Evolutionary conservation across 2,888 invertebrate genomes (phyloP).

Genomic region (Neoaliturus tenellus): DNA sequence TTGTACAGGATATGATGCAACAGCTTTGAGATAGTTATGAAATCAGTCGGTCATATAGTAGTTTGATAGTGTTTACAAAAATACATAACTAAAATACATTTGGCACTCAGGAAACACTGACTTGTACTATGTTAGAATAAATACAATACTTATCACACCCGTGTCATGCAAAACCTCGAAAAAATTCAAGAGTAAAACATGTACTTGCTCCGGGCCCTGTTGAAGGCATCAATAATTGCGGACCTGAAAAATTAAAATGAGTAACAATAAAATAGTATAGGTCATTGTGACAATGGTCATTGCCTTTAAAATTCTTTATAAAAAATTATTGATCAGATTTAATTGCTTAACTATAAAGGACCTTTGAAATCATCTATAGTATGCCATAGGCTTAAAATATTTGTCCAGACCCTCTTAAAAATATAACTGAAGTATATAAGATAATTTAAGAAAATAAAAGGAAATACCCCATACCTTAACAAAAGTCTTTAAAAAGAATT

Average conservation of each 20-base stretch:
- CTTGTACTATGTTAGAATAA: constrained; percentile 1
- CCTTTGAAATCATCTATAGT: too few species aligned
- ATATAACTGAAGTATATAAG: too few species aligned
- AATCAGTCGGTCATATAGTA: constrained; percentile 7
- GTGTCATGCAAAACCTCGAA: not conserved
- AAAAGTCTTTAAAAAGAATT: too few species aligned
- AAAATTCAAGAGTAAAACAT: not conserved
- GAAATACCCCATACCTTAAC: too few species aligned
- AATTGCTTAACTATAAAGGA: too few species aligned
- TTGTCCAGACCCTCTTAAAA: too few species aligned
- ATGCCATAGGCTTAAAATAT: too few species aligned
- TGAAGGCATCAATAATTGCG: constrained; percentile 86
- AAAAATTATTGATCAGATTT: too few species aligned
- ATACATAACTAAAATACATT: not conserved
- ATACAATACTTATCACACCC: constrained; percentile 21
- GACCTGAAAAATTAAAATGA: constrained; percentile 75
- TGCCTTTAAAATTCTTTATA: too few species aligned
- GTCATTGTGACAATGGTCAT: too few species aligned
- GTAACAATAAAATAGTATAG: too few species aligned
- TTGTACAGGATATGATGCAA: constrained; percentile 23
- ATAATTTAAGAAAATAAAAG: too few species aligned
- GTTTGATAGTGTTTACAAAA: not conserved
- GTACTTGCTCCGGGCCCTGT: constrained; percentile 76
- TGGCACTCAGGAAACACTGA: constrained; percentile 13
- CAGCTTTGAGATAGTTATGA: not conserved